Evolutionary conservation across 1,140 invertebrate genomes (phyloP).

Genomic region (Zaprionus taronus): DNA sequence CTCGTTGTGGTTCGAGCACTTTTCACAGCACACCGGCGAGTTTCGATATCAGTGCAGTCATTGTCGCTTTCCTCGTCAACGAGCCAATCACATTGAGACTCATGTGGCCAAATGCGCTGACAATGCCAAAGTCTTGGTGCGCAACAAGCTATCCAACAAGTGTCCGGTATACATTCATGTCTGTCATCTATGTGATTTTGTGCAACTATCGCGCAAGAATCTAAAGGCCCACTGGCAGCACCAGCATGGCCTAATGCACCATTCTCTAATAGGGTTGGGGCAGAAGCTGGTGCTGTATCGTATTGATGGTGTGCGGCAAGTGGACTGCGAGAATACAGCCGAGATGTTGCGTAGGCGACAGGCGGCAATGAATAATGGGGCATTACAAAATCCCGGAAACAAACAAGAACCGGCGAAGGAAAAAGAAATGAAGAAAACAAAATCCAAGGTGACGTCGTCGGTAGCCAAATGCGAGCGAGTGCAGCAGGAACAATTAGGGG

Average conservation of each 20-base stretch:
- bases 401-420: neutral
- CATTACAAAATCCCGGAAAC: neutral
- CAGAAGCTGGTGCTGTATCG: conserved; percentile 40
- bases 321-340: neutral
- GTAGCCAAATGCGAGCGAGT: neutral
- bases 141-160: neutral
- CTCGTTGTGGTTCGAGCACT: conserved; percentile 85
- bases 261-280: neutral
- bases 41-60: conserved; percentile 86
- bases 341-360: neutral
- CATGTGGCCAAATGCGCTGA: conserved; percentile 40
- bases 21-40: conserved; percentile 88
- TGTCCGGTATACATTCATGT: conserved; percentile 80
- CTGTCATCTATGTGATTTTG: conserved; percentile 87
- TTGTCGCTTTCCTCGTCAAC: conserved; percentile 75
- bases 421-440: conserved; percentile 14
- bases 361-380: neutral
- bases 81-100: neutral
- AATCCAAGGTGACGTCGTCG: neutral
- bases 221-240: conserved; percentile 85
- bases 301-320: neutral
- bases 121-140: neutral
- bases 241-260: conserved; percentile 80
- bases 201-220: conserved; percentile 85
- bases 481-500: neutral